Evolutionary conservation across 2,113 vertebrate genomes (phyloP).

Genomic region (Dicentrarchus labrax): DNA sequence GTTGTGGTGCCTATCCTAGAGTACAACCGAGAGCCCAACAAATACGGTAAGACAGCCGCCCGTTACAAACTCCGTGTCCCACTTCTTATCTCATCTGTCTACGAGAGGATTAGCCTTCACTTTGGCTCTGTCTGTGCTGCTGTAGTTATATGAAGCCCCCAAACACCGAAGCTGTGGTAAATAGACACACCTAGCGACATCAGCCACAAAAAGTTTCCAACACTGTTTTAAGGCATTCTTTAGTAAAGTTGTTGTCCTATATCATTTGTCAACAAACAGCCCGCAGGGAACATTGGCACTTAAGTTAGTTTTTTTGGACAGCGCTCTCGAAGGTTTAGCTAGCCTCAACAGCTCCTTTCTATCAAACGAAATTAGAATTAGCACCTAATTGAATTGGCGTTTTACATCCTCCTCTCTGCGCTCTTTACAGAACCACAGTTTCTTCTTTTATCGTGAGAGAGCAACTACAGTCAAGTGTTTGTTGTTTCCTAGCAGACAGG

Average conservation of each 20-base stretch:
- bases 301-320: neutral
- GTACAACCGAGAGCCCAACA: constrained; percentile 86
- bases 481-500: too few species aligned
- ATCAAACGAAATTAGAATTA: neutral
- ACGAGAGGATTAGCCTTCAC: constrained; percentile 53
- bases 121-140: neutral
- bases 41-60: constrained; percentile 81
- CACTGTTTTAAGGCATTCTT: neutral
- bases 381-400: neutral
- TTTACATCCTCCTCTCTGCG: too few species aligned
- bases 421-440: neutral
- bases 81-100: constrained; percentile 58
- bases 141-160: neutral
- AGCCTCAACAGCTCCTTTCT: neutral
- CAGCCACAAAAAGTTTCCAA: neutral
- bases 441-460: neutral
- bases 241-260: neutral
- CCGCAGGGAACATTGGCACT: too few species aligned
- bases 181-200: too few species aligned
- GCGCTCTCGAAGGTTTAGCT: neutral
- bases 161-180: too few species aligned
- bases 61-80: constrained; percentile 39
- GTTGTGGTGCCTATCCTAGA: constrained; percentile 80
- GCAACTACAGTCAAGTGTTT: too few species aligned
- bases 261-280: neutral